Evolutionary conservation across 1,140 invertebrate genomes (phyloP), one percentile per base, ranked within the genome.

Genomic region (Brachionus manjavacas): DNA sequence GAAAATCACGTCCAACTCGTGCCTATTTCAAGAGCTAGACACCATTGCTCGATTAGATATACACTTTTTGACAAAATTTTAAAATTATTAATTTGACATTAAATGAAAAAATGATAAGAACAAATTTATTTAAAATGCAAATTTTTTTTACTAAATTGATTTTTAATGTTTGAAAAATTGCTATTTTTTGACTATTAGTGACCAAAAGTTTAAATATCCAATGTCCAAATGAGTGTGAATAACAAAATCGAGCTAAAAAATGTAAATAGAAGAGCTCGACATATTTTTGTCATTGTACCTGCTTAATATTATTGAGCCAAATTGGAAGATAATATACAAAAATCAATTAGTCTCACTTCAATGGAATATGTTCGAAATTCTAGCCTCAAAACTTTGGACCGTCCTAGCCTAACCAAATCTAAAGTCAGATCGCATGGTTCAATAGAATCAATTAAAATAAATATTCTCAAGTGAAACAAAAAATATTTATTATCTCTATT

Each of bases 291-390:
- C 16, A 39, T 41, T 41, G 68, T 41, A 72, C 31, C 31, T 72
- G 68, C 39, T 41, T 41, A 41, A 9, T 72, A 41, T n/a, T n/a
- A n/a, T 68, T 31, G 31, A 31, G 1, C 66, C 66, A 68, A 68
- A 31, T 31, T 68, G 31, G 39, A 39, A 72, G 68, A 72, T 72
- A 72, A 72, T 72, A 20, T 72, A 16, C 35, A 41, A 72, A 72
- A 72, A 72, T 72, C 68, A 72, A 72, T 72, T 72, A 72, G 68
- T 72, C 39, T 72, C 35, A 72, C 68, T 72, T 72, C 39, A 72
- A 43, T 72, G 16, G 68, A 72, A 72, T 43, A 41, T 72, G 31
- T 41, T 41, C 31, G 16, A 72, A 72, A 72, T 41, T 1, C 41
- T 72, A 72, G 41, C 68, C 68, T 72, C 31, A 41, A 72, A 72